A percentile compares a stretch with the other conserved stretches of the same genome.
These are phyloP conservation scores for Anthopleura sola DNA, from an alignment of 64 coral and sea anemone species.

Conservation along the genomic window DNA sequence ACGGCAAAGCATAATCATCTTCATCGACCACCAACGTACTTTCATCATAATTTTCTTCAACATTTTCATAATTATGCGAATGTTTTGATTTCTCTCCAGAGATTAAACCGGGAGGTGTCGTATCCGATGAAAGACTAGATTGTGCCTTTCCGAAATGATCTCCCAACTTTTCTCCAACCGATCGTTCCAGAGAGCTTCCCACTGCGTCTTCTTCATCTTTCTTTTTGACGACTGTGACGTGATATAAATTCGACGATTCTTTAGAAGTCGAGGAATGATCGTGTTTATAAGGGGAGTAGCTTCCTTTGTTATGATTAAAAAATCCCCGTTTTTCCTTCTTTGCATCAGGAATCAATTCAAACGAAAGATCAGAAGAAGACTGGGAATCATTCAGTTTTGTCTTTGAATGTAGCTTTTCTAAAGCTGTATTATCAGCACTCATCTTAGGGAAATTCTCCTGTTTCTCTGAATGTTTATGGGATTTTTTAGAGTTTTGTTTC, in stretches of 20 bases:
- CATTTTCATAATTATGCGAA: neutral
- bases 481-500: neutral
- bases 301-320: neutral
- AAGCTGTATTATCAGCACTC: conserved; percentile 11
- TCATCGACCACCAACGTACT: neutral
- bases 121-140: neutral
- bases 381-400: neutral
- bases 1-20: neutral
- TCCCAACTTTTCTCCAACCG: neutral
- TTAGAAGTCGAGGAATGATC: neutral
- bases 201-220: neutral
- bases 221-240: neutral
- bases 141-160: neutral
- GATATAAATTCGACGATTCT: neutral
- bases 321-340: conserved; percentile 15
- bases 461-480: neutral
- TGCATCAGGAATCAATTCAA: neutral
- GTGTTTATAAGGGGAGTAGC: conserved; percentile 3
- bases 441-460: neutral
- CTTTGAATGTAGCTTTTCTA: neutral
- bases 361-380: neutral
- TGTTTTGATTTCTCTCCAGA: neutral
- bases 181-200: neutral
- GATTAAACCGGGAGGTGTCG: neutral
- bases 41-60: neutral